Evolutionary conservation across 2,888 invertebrate species (phyloP).

Genomic region (Pseudoips prasinana): DNA sequence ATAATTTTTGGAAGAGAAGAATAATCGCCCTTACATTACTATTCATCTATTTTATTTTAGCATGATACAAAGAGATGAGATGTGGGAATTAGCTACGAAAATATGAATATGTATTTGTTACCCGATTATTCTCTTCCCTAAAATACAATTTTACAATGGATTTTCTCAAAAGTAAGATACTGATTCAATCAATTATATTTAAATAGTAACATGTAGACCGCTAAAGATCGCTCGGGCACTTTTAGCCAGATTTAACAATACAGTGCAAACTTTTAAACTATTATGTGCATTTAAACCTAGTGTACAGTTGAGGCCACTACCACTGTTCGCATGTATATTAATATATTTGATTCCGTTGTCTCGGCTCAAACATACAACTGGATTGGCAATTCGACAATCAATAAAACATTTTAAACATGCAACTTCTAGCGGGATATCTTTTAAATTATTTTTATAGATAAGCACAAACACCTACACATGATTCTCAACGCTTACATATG

Average conservation of each 20-base stretch:
- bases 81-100: background rate
- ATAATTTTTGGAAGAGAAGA: slow-evolving; percentile 22
- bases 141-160: slow-evolving; percentile 30
- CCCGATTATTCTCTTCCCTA: slow-evolving; percentile 10
- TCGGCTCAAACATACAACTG: slow-evolving; percentile 42
- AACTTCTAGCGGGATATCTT: slow-evolving; percentile 32
- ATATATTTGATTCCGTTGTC: slow-evolving; percentile 14
- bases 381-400: slow-evolving; percentile 73
- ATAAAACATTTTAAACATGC: slow-evolving; percentile 45
- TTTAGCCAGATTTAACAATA: slow-evolving; percentile 57
- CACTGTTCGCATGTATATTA: slow-evolving; percentile 17
- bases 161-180: slow-evolving; percentile 25
- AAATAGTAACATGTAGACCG: slow-evolving; percentile 54
- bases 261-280: slow-evolving; percentile 46
- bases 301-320: slow-evolving; percentile 39
- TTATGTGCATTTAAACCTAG: slow-evolving; percentile 47
- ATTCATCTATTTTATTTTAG: too few species aligned
- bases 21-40: slow-evolving; percentile 1
- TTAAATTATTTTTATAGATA: slow-evolving; percentile 31
- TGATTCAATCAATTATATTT: slow-evolving; percentile 33
- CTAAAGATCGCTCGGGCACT: slow-evolving; percentile 36
- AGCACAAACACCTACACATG: slow-evolving; percentile 48
- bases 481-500: slow-evolving; percentile 35
- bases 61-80: too few species aligned
- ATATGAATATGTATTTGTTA: slow-evolving; percentile 1